phyloP scores from a whole-genome alignment of 2,888 invertebrate genomes.

The Gastrophysa polygoni region DNA sequence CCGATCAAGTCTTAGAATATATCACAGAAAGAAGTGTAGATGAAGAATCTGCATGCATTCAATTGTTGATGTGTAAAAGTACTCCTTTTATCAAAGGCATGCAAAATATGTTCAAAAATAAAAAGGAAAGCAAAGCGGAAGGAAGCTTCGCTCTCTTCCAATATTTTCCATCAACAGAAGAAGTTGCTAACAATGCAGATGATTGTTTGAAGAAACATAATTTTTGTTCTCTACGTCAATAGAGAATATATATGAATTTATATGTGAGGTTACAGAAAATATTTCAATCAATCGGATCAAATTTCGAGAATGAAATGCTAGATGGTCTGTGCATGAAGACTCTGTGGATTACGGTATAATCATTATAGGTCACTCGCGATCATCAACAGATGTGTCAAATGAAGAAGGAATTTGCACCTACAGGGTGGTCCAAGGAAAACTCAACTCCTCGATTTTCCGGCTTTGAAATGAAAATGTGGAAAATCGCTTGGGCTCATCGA shows the following conservation, averaged over 20 bases:
- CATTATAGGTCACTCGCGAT: too few species aligned
- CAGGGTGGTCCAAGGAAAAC: too few species aligned
- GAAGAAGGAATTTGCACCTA: too few species aligned
- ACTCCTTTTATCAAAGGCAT: slow-evolving; percentile 78
- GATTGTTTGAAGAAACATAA: slow-evolving; percentile 67
- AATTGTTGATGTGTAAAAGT: slow-evolving; percentile 76
- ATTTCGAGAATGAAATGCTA: too few species aligned
- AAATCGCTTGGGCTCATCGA: too few species aligned
- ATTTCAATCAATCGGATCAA: too few species aligned
- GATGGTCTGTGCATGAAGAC: too few species aligned
- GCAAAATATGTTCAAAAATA: slow-evolving; percentile 68
- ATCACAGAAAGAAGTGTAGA: slow-evolving; percentile 63
- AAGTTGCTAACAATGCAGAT: slow-evolving; percentile 66
- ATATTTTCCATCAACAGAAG: slow-evolving; percentile 66
- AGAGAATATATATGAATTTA: not conserved
- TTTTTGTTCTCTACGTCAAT: slow-evolving; percentile 9
- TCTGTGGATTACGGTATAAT: too few species aligned
- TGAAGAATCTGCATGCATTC: slow-evolving; percentile 72
- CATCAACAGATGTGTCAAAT: too few species aligned
- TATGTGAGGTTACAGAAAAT: too few species aligned
- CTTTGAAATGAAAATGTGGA: too few species aligned
- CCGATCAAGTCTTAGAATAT: slow-evolving; percentile 66
- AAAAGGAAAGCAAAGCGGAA: slow-evolving; percentile 45
- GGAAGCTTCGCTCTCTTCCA: slow-evolving; percentile 61
- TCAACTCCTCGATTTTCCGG: too few species aligned